phyloP scores from a whole-genome alignment of 2,888 invertebrate genomes.

The Ashinkailepas kermadecensis region DNA sequence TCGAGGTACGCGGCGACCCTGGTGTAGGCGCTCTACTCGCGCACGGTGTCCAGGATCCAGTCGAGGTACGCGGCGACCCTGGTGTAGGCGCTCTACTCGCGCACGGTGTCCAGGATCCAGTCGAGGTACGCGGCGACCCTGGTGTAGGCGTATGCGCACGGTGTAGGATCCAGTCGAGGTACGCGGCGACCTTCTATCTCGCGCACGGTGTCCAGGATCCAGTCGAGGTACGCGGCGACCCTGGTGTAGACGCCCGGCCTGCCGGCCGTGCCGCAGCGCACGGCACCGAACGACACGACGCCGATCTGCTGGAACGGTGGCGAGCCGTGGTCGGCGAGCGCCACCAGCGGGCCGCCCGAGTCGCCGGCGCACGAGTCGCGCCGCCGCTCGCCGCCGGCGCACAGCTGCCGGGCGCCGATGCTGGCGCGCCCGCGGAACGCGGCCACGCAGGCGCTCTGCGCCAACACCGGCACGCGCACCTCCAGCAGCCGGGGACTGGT shows the following conservation, averaged over 20 bases:
- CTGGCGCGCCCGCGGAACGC: not conserved
- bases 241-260: slow-evolving; percentile 28
- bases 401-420: slow-evolving; percentile 22
- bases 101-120: too few relatives aligned
- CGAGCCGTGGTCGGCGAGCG: not conserved
- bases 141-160: too few relatives aligned
- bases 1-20: too few relatives aligned
- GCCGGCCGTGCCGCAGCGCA: slow-evolving; percentile 23
- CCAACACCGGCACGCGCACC: not conserved
- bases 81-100: not conserved
- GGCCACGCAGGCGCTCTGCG: not conserved
- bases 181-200: not conserved
- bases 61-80: too few relatives aligned
- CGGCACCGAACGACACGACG: slow-evolving; percentile 28
- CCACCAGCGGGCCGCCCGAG: slow-evolving; percentile 29
- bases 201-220: too few relatives aligned
- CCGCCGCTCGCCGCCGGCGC: slow-evolving; percentile 25
- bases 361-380: slow-evolving; percentile 29
- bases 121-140: too few relatives aligned
- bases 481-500: slow-evolving; percentile 10
- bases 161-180: too few relatives aligned
- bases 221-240: slow-evolving; percentile 24
- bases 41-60: too few relatives aligned
- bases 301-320: slow-evolving; percentile 28
- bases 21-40: not conserved